These are phyloP conservation scores for Octonoba sinensis DNA, from an alignment of 2,888 invertebrate genomes.

Conservation along the genomic window DNA sequence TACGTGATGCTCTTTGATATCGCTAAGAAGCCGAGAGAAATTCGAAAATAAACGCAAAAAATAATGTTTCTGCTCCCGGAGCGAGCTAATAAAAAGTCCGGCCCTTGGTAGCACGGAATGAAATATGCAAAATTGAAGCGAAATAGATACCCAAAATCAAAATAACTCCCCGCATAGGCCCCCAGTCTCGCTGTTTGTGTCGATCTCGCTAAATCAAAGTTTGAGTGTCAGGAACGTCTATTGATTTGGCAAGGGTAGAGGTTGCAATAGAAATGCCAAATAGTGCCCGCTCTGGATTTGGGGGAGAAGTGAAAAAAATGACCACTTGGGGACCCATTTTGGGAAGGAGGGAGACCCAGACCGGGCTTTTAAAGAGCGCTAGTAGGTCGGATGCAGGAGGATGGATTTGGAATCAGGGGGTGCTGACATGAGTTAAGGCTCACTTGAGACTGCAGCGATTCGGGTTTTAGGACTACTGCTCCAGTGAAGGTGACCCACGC, in stretches of 20 bases:
- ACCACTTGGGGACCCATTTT: slow-evolving; percentile 26
- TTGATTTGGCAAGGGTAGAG: slow-evolving; percentile 10
- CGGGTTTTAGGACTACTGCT: neutral
- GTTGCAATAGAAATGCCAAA: slow-evolving; percentile 11
- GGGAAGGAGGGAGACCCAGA: slow-evolving; percentile 1
- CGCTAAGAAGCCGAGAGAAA: no score
- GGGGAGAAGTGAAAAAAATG: slow-evolving; percentile 22
- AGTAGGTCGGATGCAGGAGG: slow-evolving; percentile 8
- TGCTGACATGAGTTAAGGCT: slow-evolving; percentile 10
- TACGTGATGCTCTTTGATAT: no score
- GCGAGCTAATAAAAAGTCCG: no score
- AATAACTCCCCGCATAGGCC: no score
- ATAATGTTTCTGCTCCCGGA: no score
- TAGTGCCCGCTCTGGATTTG: slow-evolving; percentile 12
- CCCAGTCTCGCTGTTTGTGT: neutral
- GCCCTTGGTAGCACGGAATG: no score
- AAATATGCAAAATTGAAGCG: no score
- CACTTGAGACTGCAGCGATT: neutral
- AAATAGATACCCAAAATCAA: no score
- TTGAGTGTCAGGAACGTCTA: neutral
- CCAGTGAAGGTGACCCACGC: no score
- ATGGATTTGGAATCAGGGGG: neutral
- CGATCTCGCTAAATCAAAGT: slow-evolving; percentile 1
- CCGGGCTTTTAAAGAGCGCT: slow-evolving; percentile 1
- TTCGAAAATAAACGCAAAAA: no score